A percentile compares a stretch with the other conserved stretches of the same genome.
Evolutionary conservation across 2,797 vertebrate species (phyloP).

Genomic region (Rousettus madagascariensis): DNA sequence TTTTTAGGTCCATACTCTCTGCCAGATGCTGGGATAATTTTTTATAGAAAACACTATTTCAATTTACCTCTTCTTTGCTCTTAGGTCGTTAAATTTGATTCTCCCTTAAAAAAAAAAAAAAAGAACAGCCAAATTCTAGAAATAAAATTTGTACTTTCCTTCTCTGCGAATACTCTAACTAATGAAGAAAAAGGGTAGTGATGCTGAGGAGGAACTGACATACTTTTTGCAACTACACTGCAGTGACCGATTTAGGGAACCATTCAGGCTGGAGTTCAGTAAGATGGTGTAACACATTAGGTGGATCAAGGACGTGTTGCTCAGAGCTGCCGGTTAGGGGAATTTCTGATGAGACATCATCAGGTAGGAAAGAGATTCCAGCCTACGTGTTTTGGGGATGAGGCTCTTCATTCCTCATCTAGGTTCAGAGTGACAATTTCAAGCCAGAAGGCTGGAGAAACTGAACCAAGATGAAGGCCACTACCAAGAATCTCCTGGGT

Average conservation of each 20-base stretch:
- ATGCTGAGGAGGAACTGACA: not conserved
- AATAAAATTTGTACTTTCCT: constrained; percentile 30
- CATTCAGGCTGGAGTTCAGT: not conserved
- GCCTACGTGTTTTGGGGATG: not conserved
- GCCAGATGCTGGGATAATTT: not conserved
- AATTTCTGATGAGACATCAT: not conserved
- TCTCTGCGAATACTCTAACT: not conserved
- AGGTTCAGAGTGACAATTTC: not conserved
- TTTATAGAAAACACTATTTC: not conserved
- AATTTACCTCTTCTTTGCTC: not conserved
- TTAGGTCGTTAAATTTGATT: not conserved
- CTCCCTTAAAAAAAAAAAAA: not conserved
- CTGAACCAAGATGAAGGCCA: not conserved
- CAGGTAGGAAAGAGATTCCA: not conserved
- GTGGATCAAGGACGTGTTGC: not conserved
- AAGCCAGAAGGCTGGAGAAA: not conserved
- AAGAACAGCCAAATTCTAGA: not conserved
- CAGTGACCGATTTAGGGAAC: not conserved
- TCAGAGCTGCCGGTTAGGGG: not conserved
- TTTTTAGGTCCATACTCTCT: not conserved
- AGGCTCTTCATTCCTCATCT: not conserved
- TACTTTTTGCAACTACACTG: not conserved
- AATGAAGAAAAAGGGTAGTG: not conserved
- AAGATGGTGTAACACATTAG: not conserved
- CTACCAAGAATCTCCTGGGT: not conserved